These are phyloP conservation scores for Mimumesa dahlbomi DNA, from an alignment of 2,888 invertebrate species.

Conservation along the genomic window DNA sequence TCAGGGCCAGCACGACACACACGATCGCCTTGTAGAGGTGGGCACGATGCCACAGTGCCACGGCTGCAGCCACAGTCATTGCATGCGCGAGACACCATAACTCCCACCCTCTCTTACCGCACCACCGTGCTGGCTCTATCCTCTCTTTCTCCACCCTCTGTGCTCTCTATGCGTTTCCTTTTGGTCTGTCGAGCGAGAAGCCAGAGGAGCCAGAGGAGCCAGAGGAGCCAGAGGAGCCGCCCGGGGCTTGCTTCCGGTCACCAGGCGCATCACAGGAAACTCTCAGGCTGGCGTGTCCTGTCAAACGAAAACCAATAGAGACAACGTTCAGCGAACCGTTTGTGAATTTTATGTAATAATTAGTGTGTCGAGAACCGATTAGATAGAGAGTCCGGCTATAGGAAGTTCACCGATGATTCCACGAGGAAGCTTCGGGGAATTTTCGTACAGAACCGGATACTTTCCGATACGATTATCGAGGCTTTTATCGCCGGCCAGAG, in stretches of 20 bases:
- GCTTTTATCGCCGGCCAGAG: too few relatives aligned
- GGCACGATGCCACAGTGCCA: constrained; percentile 81
- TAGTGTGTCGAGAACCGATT: too few relatives aligned
- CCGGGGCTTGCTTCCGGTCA: constrained; percentile 41
- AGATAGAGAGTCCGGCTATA: too few relatives aligned
- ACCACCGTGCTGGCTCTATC: constrained; percentile 57
- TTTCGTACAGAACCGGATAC: too few relatives aligned
- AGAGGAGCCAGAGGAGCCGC: constrained; percentile 21
- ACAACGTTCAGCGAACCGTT: too few relatives aligned
- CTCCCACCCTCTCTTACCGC: constrained; percentile 73
- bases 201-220: background rate
- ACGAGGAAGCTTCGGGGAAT: too few relatives aligned
- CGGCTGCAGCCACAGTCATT: constrained; percentile 79
- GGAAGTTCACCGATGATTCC: too few relatives aligned
- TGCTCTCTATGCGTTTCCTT: background rate
- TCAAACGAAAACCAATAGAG: too few relatives aligned
- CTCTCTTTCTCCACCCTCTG: background rate
- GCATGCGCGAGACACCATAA: constrained; percentile 78
- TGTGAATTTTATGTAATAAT: too few relatives aligned
- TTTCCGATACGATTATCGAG: too few relatives aligned
- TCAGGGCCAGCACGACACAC: constrained; percentile 84
- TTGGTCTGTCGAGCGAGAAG: too few relatives aligned
- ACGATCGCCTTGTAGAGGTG: constrained; percentile 83
- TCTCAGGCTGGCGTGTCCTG: constrained; percentile 29
- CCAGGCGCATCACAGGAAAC: constrained; percentile 53